phyloP scores from a whole-genome alignment of 2,888 invertebrate species.

The Sphecodes monilicornis region DNA sequence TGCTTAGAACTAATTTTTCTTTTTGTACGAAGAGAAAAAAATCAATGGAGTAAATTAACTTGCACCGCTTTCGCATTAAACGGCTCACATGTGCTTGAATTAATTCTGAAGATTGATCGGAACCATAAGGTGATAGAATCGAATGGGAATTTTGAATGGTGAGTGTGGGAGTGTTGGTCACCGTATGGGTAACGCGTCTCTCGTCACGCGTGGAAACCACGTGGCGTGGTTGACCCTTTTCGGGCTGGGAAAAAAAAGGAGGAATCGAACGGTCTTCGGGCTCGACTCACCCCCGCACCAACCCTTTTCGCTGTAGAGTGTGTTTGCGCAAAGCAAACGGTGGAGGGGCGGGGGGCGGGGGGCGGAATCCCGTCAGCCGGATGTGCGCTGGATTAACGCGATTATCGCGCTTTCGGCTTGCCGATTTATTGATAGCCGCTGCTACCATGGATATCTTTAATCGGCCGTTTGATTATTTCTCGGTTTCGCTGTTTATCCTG shows the following conservation, averaged over 20 bases:
- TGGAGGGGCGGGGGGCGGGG: not conserved
- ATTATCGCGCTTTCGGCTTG: slow-evolving; percentile 67
- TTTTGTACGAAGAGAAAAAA: too few relatives aligned
- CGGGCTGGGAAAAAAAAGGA: slow-evolving; percentile 47
- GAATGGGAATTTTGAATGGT: not conserved
- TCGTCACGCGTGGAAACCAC: slow-evolving; percentile 68
- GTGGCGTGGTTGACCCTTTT: slow-evolving; percentile 69
- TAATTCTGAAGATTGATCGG: not conserved
- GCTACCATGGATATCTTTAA: slow-evolving; percentile 44
- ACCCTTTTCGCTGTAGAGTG: slow-evolving; percentile 43
- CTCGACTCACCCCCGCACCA: slow-evolving; percentile 49
- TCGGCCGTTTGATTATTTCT: slow-evolving; percentile 56
- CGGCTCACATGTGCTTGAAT: not conserved
- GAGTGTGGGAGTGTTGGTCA: not conserved
- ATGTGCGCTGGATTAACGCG: slow-evolving; percentile 72
- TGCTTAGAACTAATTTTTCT: not conserved
- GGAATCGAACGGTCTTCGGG: slow-evolving; percentile 48
- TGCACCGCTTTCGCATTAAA: not conserved
- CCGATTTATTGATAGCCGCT: slow-evolving; percentile 59
- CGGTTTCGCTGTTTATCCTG: slow-evolving; percentile 43
- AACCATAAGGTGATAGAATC: not conserved
- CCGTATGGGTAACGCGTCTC: slow-evolving; percentile 41
- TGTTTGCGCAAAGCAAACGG: slow-evolving; percentile 69
- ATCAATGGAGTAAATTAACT: not conserved
- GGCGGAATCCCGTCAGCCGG: slow-evolving; percentile 67